These are phyloP conservation scores for Takifugu bimaculatus DNA, from an alignment of 2,113 vertebrate species.

Conservation along the genomic window DNA sequence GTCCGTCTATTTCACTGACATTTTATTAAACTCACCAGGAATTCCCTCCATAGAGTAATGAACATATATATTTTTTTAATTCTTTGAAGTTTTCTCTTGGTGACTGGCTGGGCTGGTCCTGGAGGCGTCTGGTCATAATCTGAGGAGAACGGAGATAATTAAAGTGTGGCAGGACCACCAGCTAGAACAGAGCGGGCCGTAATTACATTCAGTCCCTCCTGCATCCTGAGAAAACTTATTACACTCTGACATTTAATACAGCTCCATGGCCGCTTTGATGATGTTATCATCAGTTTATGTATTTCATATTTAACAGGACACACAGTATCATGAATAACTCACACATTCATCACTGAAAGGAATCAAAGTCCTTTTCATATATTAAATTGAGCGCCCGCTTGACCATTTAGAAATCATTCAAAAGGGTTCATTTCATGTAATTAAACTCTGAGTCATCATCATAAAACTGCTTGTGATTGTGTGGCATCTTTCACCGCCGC, in stretches of 20 bases:
- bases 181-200: slow-evolving; percentile 39
- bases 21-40: slow-evolving; percentile 49
- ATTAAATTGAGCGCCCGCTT: not conserved
- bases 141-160: slow-evolving; percentile 58
- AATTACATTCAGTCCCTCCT: slow-evolving; percentile 41
- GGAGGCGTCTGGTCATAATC: slow-evolving; percentile 48
- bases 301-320: slow-evolving; percentile 3
- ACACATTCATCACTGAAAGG: not conserved
- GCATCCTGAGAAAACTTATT: slow-evolving; percentile 16
- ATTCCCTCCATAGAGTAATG: slow-evolving; percentile 45
- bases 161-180: slow-evolving; percentile 46
- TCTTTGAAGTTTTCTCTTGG: slow-evolving; percentile 41
- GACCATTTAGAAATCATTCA: not conserved
- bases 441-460: not conserved
- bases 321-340: not conserved
- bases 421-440: not conserved
- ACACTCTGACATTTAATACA: slow-evolving; percentile 16
- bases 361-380: not conserved
- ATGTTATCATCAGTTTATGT: not conserved
- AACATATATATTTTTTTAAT: slow-evolving; percentile 12
- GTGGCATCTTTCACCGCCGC: not conserved
- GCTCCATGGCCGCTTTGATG: not conserved
- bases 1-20: slow-evolving; percentile 37
- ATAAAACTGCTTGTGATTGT: not conserved
- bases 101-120: slow-evolving; percentile 48